phyloP scores from a whole-genome alignment of 2,113 vertebrate species.

The Hiodon alosoides region DNA sequence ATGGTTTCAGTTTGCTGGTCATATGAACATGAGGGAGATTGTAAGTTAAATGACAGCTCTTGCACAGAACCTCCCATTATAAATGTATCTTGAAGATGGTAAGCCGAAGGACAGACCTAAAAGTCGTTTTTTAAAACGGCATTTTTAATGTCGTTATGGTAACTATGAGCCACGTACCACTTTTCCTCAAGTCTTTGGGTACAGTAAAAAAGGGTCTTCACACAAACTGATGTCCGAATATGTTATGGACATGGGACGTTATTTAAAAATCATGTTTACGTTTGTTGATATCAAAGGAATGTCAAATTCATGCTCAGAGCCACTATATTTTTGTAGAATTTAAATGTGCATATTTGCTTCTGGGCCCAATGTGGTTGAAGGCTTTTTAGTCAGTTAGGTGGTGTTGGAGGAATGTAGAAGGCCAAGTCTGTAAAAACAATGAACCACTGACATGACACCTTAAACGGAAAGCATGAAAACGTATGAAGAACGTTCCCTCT shows the following conservation, averaged over 20 bases:
- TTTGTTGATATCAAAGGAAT: too few relatives aligned
- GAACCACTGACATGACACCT: not conserved
- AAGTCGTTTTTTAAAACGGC: not conserved
- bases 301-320: too few relatives aligned
- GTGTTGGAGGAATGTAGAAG: not conserved
- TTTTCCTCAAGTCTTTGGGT: too few relatives aligned
- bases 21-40: slow-evolving; percentile 61
- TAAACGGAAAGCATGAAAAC: not conserved
- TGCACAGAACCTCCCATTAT: slow-evolving; percentile 73
- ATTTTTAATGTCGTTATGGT: not conserved
- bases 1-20: slow-evolving; percentile 63
- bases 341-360: too few relatives aligned
- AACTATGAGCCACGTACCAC: too few relatives aligned
- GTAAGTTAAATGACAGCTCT: slow-evolving; percentile 54
- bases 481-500: not conserved
- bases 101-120: slow-evolving; percentile 29
- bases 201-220: too few relatives aligned
- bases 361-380: too few relatives aligned
- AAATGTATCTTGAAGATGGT: slow-evolving; percentile 11
- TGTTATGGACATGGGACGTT: too few relatives aligned
- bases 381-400: not conserved
- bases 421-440: not conserved
- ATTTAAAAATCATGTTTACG: too few relatives aligned
- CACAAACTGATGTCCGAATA: too few relatives aligned
- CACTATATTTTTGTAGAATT: too few relatives aligned